Evolutionary conservation across 2,113 vertebrate genomes (phyloP), one percentile per base, ranked within the genome.

Genomic region (Labrus mixtus): DNA sequence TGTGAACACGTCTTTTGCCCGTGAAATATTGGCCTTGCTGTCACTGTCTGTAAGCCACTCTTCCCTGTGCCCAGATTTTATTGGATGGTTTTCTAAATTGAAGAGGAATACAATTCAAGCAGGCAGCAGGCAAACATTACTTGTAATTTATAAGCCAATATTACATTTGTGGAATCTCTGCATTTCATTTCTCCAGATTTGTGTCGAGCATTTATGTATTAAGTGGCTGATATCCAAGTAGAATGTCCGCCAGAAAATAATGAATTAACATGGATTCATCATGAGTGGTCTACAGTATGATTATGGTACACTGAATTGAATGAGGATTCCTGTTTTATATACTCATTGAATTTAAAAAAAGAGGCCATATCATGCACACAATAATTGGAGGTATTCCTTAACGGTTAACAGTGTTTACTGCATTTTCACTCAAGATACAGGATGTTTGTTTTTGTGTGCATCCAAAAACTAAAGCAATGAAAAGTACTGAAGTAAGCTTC

Each of bases 231-330:
- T 36, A 56, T 36, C 53, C 33, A 46, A 33, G 1, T 25, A 20
- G 20, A 39, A 41, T 10, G 43, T 25, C 7, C 62, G 64, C 37
- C 1, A 3, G 8, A 60, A 58, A 76, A 10, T 43, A 68, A 13
- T 51, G 22, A 62, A 71, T 65, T 56, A 67, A 56, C 50, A 54
- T 48, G 17, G 41, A 57, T 58, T 48, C 68, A n/a, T 20, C 56
- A 1, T 29, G 63, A 73, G n/a, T 23, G 20, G 39, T 19, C 9
- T 45, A 6, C 1, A 33, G 29, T 33, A 13, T 68, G 33, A 66
- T 51, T 51, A 17, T n/a, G 4, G 16, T 37, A 39, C 41, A 36
- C 41, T 60, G n/a, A 55, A 45, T 58, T 41, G 29, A 79, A 2
- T 6, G 66, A 45, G 33, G 8, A 68, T 60, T 66, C 22, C 15